Conservation (phyloP, 1,140 invertebrate genomes). For the Papilio polyxenes region DNA sequence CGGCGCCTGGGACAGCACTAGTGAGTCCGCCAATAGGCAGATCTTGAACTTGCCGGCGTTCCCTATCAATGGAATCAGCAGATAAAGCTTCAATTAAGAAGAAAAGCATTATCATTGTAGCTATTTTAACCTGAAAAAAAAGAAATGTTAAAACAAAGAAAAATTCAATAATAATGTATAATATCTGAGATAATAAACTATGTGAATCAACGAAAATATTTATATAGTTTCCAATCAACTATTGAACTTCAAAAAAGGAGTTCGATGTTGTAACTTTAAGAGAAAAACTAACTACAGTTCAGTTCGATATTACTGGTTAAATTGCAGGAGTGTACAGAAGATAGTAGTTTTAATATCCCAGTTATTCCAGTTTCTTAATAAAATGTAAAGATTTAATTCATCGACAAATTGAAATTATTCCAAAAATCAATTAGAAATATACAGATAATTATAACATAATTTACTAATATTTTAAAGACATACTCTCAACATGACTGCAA, state of each 20-base stretch:
- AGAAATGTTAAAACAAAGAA: not conserved
- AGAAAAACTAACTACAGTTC: not conserved
- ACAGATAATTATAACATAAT: not conserved
- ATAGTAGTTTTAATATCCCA: too few species aligned
- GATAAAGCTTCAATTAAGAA: slow-evolving; percentile 11
- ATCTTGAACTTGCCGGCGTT: not conserved
- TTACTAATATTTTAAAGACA: not conserved
- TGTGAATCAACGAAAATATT: not conserved
- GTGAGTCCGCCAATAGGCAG: not conserved
- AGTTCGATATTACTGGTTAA: not conserved
- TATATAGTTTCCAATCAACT: not conserved
- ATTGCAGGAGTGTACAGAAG: too few species aligned
- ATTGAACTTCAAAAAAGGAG: not conserved
- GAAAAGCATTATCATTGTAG: slow-evolving; percentile 12
- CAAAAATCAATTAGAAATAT: too few species aligned
- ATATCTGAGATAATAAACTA: not conserved
- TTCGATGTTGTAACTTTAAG: not conserved
- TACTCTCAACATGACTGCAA: not conserved
- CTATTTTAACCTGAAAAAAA: not conserved
- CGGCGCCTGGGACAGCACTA: not conserved
- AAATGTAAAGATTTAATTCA: too few species aligned
- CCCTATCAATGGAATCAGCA: not conserved
- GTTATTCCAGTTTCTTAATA: too few species aligned
- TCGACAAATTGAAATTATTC: too few species aligned
- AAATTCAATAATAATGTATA: too few species aligned